Conservation (phyloP, 2,888 invertebrate species). For the Clivina fossor region DNA sequence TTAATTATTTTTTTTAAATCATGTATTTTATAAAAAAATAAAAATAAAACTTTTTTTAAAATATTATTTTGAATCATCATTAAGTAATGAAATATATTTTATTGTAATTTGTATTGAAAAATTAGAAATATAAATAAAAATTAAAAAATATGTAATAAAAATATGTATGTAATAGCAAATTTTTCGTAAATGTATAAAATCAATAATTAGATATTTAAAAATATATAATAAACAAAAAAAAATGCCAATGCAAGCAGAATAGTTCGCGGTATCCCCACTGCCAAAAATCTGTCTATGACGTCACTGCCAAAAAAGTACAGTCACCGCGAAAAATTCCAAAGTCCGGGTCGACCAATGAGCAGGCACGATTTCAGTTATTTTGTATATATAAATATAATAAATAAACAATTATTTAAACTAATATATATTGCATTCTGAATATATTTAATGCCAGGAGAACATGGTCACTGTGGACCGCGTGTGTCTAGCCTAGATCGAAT, state of each 20-base stretch:
- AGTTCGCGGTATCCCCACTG: constrained; percentile 6
- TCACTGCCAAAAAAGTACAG: constrained; percentile 27
- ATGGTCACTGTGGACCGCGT: constrained; percentile 40
- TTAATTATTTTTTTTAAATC: no score
- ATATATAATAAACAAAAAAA: neutral
- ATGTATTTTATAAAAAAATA: no score
- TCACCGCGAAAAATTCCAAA: constrained; percentile 13
- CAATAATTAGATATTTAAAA: neutral
- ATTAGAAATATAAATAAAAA: no score
- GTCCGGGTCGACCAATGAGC: constrained; percentile 23
- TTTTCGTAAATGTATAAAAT: no score
- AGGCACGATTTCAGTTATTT: constrained; percentile 10
- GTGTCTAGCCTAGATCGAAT: neutral
- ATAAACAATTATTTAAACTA: constrained; percentile 54
- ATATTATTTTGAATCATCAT: no score
- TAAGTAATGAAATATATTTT: no score
- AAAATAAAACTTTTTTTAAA: no score
- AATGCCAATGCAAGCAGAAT: no score
- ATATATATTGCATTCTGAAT: constrained; percentile 54
- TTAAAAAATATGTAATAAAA: no score
- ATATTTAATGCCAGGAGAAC: constrained; percentile 51
- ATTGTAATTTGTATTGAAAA: no score
- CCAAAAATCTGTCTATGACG: constrained; percentile 7
- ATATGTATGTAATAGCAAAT: no score
- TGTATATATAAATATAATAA: constrained; percentile 42